Base-by-base conservation (phyloP, 2,113 vertebrate genomes). In the Grammomys surdaster region DNA sequence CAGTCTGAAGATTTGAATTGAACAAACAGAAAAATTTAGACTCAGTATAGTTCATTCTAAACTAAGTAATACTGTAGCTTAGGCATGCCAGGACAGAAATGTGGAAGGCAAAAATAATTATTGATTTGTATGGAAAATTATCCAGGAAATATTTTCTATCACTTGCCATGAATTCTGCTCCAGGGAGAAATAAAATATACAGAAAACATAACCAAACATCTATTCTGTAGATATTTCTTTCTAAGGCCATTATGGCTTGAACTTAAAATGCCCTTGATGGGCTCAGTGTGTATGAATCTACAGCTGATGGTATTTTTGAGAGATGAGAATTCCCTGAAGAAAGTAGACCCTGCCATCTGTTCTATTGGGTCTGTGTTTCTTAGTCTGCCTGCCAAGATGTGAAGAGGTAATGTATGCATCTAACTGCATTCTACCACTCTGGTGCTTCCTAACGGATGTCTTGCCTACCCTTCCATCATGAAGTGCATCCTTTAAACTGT, bases 131-230 rank as follows among this genome's bases (percentile, higher is more conserved):
- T 93, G 20, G 5, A 40, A 94, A 88, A 26, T 60, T 86, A 76
- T 86, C n/a, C 70, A 86, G 13, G 76, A 48, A 33, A 82, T 87
- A 69, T 73, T 78, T 93, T 93, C 19, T 28, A 77, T 60, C 54
- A 91, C 73, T 91, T 76, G 14, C 0, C 75, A 26, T 31, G 14
- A 56, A 89, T 87, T 54, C 69, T 95, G 36, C 46, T 77, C 85
- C 67, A 46, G 73, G 22, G 7, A 94, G 82, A 96, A 95, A 85
- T 51, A 77, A 92, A 95, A 80, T n/a, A 48, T 13, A 85, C 5
- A 86, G 40, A 86, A 86, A 76, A 82, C n/a, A 48, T 89, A 84
- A 19, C 24, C 3, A 60, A 82, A 60, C 22, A 19, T 67, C 2
- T 17, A 33, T 33, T 86, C 4, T 67, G 28, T 48, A 67, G 63